Conservation (phyloP, 2,113 vertebrate species). For the Caretta caretta region DNA sequence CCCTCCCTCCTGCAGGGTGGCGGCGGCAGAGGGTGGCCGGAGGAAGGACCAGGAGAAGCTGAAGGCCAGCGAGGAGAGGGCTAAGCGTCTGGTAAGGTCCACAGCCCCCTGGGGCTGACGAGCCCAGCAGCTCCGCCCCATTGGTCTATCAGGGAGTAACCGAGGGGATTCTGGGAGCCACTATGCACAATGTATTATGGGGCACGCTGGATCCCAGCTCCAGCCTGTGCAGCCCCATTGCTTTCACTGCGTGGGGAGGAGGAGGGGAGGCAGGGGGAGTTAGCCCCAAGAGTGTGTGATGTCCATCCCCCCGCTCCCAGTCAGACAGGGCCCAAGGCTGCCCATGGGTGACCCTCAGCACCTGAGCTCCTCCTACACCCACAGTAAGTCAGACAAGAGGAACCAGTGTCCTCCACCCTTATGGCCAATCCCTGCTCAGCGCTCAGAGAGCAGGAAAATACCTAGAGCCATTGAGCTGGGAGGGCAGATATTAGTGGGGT, state of each 20-base stretch:
- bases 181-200: not conserved
- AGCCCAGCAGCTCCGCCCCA: not conserved
- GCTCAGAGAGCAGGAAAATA: not conserved
- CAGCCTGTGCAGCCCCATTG: not conserved
- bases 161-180: not conserved
- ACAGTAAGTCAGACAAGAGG: not conserved
- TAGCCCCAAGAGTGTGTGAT: not conserved
- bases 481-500: not conserved
- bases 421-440: not conserved
- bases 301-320: not conserved
- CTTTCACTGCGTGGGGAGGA: not conserved
- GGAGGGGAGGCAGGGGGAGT: too few species aligned
- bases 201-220: not conserved
- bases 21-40: slow-evolving; percentile 83
- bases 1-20: slow-evolving; percentile 72
- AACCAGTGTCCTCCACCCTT: not conserved
- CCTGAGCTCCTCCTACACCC: not conserved
- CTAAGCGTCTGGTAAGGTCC: slow-evolving; percentile 7
- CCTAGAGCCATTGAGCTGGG: not conserved
- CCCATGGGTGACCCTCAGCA: not conserved
- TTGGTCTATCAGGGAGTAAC: not conserved
- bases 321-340: not conserved
- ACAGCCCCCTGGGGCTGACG: accelerated
- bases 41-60: slow-evolving; percentile 85
- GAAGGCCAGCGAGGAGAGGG: slow-evolving; percentile 49